phyloP scores from a whole-genome alignment of 2,797 vertebrate genomes.

The Manis pentadactyla region DNA sequence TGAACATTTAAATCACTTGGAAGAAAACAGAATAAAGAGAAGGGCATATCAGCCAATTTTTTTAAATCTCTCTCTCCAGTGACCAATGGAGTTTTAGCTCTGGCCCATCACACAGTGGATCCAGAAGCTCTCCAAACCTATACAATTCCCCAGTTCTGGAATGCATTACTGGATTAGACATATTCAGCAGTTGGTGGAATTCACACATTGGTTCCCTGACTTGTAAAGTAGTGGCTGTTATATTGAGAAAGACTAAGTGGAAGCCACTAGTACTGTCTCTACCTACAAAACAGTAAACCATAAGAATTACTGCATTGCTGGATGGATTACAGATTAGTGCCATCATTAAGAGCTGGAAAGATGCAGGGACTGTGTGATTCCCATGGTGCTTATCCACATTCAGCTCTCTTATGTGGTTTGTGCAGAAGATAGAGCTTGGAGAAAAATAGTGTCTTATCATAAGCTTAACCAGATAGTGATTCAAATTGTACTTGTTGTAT shows the following conservation, averaged over 20 bases:
- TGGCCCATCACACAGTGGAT: not conserved
- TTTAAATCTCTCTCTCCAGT: not conserved
- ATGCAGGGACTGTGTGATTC: not conserved
- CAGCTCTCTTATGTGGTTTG: not conserved
- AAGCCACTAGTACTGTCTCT: not conserved
- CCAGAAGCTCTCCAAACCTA: not conserved
- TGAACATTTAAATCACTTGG: not conserved
- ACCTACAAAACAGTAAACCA: not conserved
- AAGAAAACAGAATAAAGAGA: not conserved
- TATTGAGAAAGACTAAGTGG: not conserved
- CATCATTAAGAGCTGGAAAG: not conserved
- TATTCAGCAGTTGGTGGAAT: not conserved
- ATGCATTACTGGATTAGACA: not conserved
- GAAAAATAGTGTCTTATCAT: not conserved
- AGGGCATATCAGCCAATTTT: not conserved
- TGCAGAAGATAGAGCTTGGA: not conserved
- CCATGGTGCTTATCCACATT: not conserved
- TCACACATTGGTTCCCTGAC: not conserved
- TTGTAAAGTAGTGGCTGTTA: not conserved
- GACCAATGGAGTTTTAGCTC: not conserved
- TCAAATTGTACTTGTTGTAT: not conserved
- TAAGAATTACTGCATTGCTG: not conserved
- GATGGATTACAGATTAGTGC: not conserved
- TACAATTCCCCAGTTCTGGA: not conserved
- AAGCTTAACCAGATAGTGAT: not conserved